These are phyloP conservation scores for Tachycineta bicolor DNA, from an alignment of 2,113 vertebrate genomes.

Conservation along the genomic window DNA sequence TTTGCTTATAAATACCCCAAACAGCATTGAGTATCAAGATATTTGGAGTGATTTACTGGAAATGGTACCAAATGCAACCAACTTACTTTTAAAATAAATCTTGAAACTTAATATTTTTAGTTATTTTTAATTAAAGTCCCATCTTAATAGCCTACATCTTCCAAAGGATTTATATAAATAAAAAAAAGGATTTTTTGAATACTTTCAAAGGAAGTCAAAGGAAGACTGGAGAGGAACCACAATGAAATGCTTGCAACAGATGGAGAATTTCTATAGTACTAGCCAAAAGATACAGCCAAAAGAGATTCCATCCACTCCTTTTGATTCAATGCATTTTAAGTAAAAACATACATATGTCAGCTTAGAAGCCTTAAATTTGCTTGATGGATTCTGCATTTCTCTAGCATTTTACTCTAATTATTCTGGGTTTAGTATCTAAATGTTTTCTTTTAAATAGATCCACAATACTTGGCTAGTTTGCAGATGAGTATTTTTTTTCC, in stretches of 20 bases:
- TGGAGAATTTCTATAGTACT: background rate
- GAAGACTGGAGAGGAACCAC: background rate
- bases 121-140: background rate
- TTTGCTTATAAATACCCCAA: background rate
- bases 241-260: background rate
- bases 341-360: background rate
- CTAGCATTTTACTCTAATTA: background rate
- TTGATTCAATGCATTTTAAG: background rate
- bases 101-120: background rate
- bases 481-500: no score
- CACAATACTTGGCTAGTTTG: background rate
- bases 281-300: background rate
- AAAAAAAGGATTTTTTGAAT: background rate
- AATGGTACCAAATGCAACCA: background rate
- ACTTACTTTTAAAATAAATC: background rate
- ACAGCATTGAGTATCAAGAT: background rate
- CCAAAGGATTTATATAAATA: background rate
- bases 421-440: background rate
- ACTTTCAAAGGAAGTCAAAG: background rate
- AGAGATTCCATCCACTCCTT: background rate
- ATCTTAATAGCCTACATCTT: background rate
- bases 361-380: background rate
- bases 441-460: background rate
- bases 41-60: background rate
- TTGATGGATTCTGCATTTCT: background rate